Conservation (phyloP, 2,113 vertebrate species). For the cat (Felis catus) region DNA sequence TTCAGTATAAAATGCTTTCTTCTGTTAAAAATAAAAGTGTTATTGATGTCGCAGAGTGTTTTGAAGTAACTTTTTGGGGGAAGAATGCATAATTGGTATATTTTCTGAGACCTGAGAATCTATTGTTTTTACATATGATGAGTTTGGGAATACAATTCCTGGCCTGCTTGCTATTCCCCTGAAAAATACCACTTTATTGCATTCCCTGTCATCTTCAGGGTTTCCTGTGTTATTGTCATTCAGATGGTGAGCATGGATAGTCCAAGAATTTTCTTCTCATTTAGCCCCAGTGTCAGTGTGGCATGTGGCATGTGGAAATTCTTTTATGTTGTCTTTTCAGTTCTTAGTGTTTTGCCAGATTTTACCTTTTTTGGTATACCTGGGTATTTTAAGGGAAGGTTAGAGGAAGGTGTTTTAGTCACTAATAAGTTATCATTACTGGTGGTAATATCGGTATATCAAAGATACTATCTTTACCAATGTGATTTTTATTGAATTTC, state of each 20-base stretch:
- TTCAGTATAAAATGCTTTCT: not conserved
- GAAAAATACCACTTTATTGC: not conserved
- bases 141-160: constrained; percentile 18
- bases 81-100: not conserved
- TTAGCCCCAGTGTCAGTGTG: not conserved
- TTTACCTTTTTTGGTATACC: constrained; percentile 32
- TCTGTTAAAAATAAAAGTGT: not conserved
- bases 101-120: not conserved
- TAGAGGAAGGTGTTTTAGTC: not conserved
- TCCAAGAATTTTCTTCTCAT: not conserved
- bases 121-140: not conserved
- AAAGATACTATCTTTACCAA: not conserved
- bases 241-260: not conserved
- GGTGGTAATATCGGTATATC: not conserved
- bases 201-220: not conserved
- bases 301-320: not conserved
- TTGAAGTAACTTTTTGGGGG: not conserved
- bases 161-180: not conserved
- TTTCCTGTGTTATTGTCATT: not conserved
- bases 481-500: constrained; percentile 28
- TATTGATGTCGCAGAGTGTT: not conserved
- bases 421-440: not conserved
- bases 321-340: constrained; percentile 12
- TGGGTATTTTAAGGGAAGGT: constrained; percentile 39
- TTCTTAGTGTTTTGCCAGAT: not conserved